phyloP scores from a whole-genome alignment of 1,140 invertebrate species.

The Zaprionus tsacasi region DNA sequence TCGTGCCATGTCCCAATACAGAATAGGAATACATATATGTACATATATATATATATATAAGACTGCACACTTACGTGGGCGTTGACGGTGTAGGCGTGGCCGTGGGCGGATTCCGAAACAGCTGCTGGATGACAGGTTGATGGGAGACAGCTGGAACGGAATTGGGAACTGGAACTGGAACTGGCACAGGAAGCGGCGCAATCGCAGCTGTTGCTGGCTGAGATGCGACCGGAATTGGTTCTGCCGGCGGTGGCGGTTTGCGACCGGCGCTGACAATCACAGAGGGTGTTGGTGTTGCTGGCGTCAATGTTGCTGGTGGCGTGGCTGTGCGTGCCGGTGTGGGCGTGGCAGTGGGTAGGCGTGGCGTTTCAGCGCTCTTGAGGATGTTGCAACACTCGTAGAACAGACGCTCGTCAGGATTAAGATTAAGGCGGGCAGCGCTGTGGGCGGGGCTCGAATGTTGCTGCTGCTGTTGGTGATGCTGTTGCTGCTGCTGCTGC shows the following conservation, averaged over 20 bases:
- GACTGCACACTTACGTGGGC: constrained; percentile 45
- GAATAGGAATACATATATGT: not conserved
- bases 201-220: constrained; percentile 5
- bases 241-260: constrained; percentile 13
- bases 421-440: constrained; percentile 69
- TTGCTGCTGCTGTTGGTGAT: constrained; percentile 15
- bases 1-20: too few species aligned
- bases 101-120: constrained; percentile 65
- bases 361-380: constrained; percentile 75
- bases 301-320: not conserved
- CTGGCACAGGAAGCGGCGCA: not conserved
- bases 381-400: constrained; percentile 83
- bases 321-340: constrained; percentile 33
- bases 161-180: not conserved
- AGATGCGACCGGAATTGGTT: not conserved
- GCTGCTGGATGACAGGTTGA: constrained; percentile 71
- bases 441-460: constrained; percentile 45
- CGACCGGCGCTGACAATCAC: constrained; percentile 44
- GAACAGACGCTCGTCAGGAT: constrained; percentile 82
- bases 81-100: constrained; percentile 52
- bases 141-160: constrained; percentile 46
- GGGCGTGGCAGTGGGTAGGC: constrained; percentile 25
- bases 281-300: constrained; percentile 17
- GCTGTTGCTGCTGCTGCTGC: constrained; percentile 36
- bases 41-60: not conserved